phyloP scores from a whole-genome alignment of 2,113 vertebrate species.

The Micronycteris hirsuta region DNA sequence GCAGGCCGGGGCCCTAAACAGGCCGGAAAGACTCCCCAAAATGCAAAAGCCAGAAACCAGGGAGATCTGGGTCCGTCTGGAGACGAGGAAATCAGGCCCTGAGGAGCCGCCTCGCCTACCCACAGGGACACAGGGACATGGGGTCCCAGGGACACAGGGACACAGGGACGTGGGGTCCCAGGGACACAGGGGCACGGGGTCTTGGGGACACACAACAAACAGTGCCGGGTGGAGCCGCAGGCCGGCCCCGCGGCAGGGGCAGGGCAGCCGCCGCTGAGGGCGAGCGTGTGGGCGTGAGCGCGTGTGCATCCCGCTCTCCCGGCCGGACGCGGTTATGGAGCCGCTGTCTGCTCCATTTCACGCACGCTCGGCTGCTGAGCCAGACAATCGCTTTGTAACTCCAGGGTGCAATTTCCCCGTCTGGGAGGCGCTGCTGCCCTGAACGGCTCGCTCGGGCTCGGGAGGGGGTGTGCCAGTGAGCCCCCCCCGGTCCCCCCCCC shows the following conservation, averaged over 20 bases:
- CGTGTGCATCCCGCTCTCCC: slow-evolving; percentile 63
- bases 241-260: background rate
- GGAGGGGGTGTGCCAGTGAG: too few species aligned
- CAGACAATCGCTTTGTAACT: slow-evolving; percentile 82
- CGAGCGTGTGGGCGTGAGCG: too few species aligned
- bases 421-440: slow-evolving; percentile 72
- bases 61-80: fast-evolving
- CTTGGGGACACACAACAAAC: background rate
- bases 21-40: background rate
- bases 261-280: too few species aligned
- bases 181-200: background rate
- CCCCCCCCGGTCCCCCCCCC: too few species aligned
- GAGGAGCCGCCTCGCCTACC: background rate
- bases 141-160: too few species aligned
- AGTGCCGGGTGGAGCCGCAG: fast-evolving
- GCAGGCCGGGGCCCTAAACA: background rate
- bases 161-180: background rate
- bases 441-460: slow-evolving; percentile 34
- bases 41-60: background rate
- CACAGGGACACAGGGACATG: fast-evolving
- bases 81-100: background rate
- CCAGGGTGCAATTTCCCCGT: slow-evolving; percentile 80
- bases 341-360: slow-evolving; percentile 83
- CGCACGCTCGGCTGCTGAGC: slow-evolving; percentile 79
- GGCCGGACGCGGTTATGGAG: too few species aligned